Evolutionary conservation across 2,888 invertebrate genomes (phyloP), one percentile per base, ranked within the genome.

Genomic region (Eilema caniola): DNA sequence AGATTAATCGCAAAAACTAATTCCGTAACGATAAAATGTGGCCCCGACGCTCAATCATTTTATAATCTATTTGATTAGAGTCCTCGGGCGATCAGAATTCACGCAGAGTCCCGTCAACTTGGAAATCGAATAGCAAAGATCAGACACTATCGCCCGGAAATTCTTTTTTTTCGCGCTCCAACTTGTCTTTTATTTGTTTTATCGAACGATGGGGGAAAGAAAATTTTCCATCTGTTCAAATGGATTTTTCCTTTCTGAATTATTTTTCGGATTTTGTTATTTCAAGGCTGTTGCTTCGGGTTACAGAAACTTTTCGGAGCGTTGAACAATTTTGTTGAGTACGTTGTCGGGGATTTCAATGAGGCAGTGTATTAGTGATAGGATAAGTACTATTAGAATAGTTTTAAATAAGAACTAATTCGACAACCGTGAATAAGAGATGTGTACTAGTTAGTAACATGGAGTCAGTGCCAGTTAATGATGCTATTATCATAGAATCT

Each of bases 131-230:
- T 65, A 71, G 60, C 68, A 61, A 62, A 73, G 70, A 80, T 79
- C 72, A 69, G 72, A 70, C 78, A 82, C 73, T 80, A 81, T 82
- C 74, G 33, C 47, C 20, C 76, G 70, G 72, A 75, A 80, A 78
- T 76, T 71, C 76, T 69, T 75, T 59, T 57, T 41, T 82, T 75
- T 75, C 66, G 70, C 62, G 28, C 70, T 62, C 62, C 59, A 75
- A 76, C 73, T 80, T 82, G 77, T 77, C 73, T 72, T 75, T 72
- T 81, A 82, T 81, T 81, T 82, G 80, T 81, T 82, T 80, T 80
- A 81, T 75, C 72, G 66, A 73, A 69, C 62, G 67, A 66, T 62
- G 66, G 63, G 68, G 70, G 65, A 62, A 76, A 65, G 31, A 76
- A 71, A 74, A 71, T 78, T 80, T 76, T 65, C 75, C 69, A 74